Percentiles rank a stretch among this genome's conserved stretches.
phyloP scores from a whole-genome alignment of 2,797 vertebrate species.

The Gymnopithys bicolor region DNA sequence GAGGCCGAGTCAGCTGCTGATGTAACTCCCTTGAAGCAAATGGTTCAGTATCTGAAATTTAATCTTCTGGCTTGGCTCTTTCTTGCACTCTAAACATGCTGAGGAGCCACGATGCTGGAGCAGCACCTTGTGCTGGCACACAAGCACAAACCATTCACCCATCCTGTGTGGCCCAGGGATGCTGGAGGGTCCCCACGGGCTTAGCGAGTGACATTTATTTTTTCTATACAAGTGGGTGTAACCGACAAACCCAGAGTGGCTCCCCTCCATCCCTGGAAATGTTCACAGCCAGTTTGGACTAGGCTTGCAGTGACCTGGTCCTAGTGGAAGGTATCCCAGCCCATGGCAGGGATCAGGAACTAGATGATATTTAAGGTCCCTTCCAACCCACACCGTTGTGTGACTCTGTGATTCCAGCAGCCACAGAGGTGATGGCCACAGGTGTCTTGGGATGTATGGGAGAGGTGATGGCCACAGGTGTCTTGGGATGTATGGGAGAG shows the following conservation, averaged over 20 bases:
- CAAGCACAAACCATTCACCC: neutral
- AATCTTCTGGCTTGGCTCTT: slow-evolving; percentile 1
- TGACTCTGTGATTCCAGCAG: neutral
- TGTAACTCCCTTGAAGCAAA: neutral
- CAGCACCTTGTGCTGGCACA: neutral
- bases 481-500: neutral
- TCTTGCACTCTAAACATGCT: neutral
- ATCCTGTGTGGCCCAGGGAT: accelerated
- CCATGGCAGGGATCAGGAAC: neutral
- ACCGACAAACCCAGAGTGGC: neutral
- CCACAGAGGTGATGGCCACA: accelerated
- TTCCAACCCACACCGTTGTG: neutral
- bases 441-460: too few species aligned
- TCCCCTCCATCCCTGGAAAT: neutral
- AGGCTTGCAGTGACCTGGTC: neutral
- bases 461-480: neutral
- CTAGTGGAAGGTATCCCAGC: neutral
- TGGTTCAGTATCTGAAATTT: slow-evolving; percentile 20
- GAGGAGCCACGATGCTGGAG: neutral
- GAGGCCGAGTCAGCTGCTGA: neutral
- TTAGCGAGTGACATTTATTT: neutral
- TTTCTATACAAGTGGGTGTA: neutral
- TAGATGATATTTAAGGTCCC: neutral
- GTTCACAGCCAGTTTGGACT: neutral
- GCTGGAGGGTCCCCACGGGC: neutral